Percentiles rank a stretch among this genome's conserved stretches.
Conservation (phyloP, 2,113 vertebrate genomes). For the Paraplagusia blochii region DNA sequence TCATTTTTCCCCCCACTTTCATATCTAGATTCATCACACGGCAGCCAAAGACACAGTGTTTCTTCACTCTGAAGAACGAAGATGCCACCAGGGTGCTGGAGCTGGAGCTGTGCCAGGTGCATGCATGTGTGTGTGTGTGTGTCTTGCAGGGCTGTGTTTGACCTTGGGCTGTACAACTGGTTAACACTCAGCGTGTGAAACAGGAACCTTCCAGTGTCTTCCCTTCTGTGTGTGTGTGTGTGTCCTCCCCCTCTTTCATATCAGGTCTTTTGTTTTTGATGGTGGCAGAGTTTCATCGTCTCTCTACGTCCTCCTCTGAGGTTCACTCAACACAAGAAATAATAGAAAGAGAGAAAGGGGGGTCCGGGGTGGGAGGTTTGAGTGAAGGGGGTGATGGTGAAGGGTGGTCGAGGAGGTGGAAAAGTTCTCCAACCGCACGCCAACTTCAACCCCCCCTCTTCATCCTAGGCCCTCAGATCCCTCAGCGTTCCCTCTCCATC, state of each 20-base stretch:
- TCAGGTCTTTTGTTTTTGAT: slow-evolving; percentile 52
- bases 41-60: no score
- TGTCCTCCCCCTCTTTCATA: slow-evolving; percentile 6
- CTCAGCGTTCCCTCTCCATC: slow-evolving; percentile 49
- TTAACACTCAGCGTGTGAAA: slow-evolving; percentile 45
- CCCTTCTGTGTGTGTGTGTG: not conserved
- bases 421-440: slow-evolving; percentile 44
- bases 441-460: slow-evolving; percentile 15
- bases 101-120: no score
- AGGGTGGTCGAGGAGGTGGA: not conserved
- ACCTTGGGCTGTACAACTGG: slow-evolving; percentile 59
- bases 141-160: slow-evolving; percentile 31
- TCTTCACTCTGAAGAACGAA: not conserved
- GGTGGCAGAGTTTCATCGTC: slow-evolving; percentile 12
- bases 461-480: slow-evolving; percentile 48
- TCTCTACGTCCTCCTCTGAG: slow-evolving; percentile 29
- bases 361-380: not conserved
- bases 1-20: no score
- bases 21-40: no score
- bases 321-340: slow-evolving; percentile 20
- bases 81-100: slow-evolving; percentile 8
- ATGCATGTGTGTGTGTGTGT: not conserved
- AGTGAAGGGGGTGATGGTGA: not conserved
- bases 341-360: slow-evolving; percentile 27
- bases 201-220: slow-evolving; percentile 4